Conservation (phyloP, 2,113 vertebrate species). For the Myotis yumanensis region DNA sequence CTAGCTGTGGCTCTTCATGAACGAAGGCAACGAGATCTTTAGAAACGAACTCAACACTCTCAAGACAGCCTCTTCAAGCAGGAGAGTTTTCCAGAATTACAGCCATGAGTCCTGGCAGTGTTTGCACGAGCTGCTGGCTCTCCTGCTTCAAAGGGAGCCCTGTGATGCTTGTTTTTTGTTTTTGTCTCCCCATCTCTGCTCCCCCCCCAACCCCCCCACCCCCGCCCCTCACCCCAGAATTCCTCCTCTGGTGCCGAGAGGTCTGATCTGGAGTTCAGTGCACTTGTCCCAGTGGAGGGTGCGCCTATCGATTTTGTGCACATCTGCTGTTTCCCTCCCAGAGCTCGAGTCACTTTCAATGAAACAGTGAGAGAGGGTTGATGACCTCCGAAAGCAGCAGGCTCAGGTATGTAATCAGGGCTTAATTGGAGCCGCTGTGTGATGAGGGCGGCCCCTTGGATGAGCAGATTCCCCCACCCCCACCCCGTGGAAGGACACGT, state of each 20-base stretch:
- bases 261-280: not conserved
- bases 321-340: not conserved
- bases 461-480: not conserved
- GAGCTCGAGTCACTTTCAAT: not conserved
- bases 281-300: not conserved
- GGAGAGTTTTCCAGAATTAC: no score
- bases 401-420: not conserved
- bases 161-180: no score
- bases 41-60: not conserved
- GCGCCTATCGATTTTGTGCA: not conserved
- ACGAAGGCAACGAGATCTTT: not conserved
- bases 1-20: not conserved
- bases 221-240: not conserved
- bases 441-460: not conserved
- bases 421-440: not conserved
- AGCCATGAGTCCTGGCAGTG: accelerated
- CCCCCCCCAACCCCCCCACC: no score
- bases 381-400: not conserved
- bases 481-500: not conserved
- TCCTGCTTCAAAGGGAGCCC: not conserved
- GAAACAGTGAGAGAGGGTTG: not conserved
- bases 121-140: not conserved
- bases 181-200: no score
- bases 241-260: not conserved
- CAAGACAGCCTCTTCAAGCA: not conserved